Base-by-base conservation (phyloP, 1,140 invertebrate genomes). In the Sarcophaga peregrina region DNA sequence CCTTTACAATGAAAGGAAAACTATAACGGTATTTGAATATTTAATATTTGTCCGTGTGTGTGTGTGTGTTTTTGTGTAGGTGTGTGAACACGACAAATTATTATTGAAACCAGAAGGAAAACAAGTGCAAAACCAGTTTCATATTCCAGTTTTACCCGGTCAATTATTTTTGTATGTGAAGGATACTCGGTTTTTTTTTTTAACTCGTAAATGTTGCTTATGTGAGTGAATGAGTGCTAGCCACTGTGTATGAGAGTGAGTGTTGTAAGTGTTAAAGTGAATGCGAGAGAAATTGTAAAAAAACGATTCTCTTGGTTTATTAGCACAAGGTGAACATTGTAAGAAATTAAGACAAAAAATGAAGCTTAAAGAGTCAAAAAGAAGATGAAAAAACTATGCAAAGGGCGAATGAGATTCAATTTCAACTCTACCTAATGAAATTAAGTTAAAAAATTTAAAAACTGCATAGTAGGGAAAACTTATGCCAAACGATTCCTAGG, bases 271-370 rank as follows among this genome's bases (percentile, higher is more conserved):
- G 25, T 37, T 37, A 37, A 37, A 37, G 25, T 37, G n/a, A n/a
- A n/a, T n/a, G 25, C 25, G 4, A 37, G 25, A 37, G 25, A 37
- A 37, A 37, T 37, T 37, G 25, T 37, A 37, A 37, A 37, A 68
- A 68, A 68, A 20, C n/a, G 6, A 17, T 20, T 37, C 25, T 37
- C 4, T 37, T 37, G 25, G 25, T 37, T 37, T 68, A 25, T 68
- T 68, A 9, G 62, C 17, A 68, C 62, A 68, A 68, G 62, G 62
- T 68, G 62, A 68, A 68, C 17, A 68, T 68, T 17, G 11, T 0
- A 0, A 15, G 62, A 8, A 20, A 37, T 37, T 37, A 37, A n/a
- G 37, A 83, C 45, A 84, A 80, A 83, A 82, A 58, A 72, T 15
- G 37, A 68, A 0, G 10, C 45, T 37, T 54, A 11, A 62, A 58